Percentiles rank a stretch among this genome's conserved stretches.
These are phyloP conservation scores for Catalaphyllia jardinei DNA, from an alignment of 64 coral and sea anemone species.

Conservation along the genomic window DNA sequence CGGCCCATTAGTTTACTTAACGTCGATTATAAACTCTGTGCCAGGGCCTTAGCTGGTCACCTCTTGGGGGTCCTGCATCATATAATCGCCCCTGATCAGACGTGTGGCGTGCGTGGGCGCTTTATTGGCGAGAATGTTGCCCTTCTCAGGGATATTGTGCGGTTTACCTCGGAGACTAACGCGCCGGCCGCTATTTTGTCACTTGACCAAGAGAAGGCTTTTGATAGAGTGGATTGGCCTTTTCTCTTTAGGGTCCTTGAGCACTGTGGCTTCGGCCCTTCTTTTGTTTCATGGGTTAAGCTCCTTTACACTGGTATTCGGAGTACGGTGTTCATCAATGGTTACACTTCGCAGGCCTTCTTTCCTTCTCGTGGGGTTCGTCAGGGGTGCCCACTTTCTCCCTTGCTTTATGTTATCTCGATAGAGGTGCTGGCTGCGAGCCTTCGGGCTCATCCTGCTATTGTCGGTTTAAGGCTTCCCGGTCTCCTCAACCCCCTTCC, in stretches of 20 bases:
- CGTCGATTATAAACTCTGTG: slow-evolving; percentile 14
- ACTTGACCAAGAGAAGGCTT: background rate
- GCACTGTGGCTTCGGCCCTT: too few relatives aligned
- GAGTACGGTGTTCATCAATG: too few relatives aligned
- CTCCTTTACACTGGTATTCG: too few relatives aligned
- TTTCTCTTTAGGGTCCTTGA: background rate
- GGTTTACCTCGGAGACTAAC: background rate
- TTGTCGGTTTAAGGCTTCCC: background rate
- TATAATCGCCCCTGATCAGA: background rate
- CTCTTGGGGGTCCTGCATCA: background rate
- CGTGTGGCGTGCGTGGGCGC: background rate
- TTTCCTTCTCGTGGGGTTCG: background rate
- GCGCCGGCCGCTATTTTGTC: background rate
- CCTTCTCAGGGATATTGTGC: background rate
- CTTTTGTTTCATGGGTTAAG: too few relatives aligned
- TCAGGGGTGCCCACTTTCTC: slow-evolving; percentile 63
- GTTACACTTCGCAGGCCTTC: too few relatives aligned
- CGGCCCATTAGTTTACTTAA: slow-evolving; percentile 6
- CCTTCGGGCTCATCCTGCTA: background rate
- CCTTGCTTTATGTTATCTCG: slow-evolving; percentile 18
- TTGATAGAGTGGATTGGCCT: background rate
- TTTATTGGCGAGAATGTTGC: too few relatives aligned
- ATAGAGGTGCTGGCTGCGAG: slow-evolving; percentile 28
- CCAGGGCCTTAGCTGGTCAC: background rate
- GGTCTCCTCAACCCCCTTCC: background rate